Base-by-base conservation (phyloP, 2,113 vertebrate genomes). In the Anhinga rufa region DNA sequence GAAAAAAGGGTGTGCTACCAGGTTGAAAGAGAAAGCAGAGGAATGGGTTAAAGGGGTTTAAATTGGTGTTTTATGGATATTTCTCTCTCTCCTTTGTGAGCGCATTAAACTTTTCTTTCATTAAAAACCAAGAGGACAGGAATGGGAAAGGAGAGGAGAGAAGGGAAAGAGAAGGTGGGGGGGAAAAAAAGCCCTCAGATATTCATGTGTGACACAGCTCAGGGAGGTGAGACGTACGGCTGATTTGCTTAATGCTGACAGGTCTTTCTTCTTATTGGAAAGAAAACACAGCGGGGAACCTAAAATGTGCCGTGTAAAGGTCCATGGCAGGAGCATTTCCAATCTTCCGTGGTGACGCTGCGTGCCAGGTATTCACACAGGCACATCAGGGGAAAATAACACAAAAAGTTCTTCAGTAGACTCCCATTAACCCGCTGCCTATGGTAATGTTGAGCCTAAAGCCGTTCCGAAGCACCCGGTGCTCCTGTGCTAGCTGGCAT, bases 211-310 rank as follows among this genome's bases (percentile, higher is more conserved):
- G 97, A 97, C 97, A 97, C 93, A 70, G 95, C 97, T 97, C 82
- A 69, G 89, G 95, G 96, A 95, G 94, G 97, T 95, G 92, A 97
- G 95, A 94, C 58, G 88, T 69, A 64, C 9, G 22, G 93, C 96
- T 97, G 94, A 97, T 97, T 97, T 97, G 97, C 97, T 97, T 97
- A 97, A 97, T 97, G 97, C 96, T 97, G 97, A 97, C 97, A 97
- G 96, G 78, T 70, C 96, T 97, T 97, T 97, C 97, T 97, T 97
- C 96, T 97, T 79, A 95, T 95, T 95, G 96, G 97, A 96, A 96
- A 96, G 96, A 78, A 97, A 97, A 95, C 97, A 81, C 97, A 97
- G 97, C 97, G 1, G 97, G 97, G 96, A 95, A 92, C 92, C 93
- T 94, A 87, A 96, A 97, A 97, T 92, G 96, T 93, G 94, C 96